Percentiles rank a stretch among this genome's conserved stretches.
Conservation (phyloP, 1,140 invertebrate genomes). For the Berghia stephanieae region DNA sequence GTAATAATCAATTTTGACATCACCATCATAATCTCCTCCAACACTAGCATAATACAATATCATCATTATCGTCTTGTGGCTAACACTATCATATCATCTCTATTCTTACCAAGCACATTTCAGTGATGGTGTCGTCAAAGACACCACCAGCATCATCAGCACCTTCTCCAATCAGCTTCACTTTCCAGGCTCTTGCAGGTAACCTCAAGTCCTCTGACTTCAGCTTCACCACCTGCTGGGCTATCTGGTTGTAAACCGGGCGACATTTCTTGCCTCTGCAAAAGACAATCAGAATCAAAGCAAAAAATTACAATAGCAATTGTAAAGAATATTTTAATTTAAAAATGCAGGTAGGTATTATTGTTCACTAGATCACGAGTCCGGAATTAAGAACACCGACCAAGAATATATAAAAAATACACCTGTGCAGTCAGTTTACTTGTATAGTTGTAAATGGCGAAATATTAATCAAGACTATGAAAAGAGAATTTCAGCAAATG, state of each 20-base stretch:
- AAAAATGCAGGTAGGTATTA: no score
- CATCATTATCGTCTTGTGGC: no score
- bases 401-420: no score
- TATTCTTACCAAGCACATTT: constrained; percentile 71
- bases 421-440: no score
- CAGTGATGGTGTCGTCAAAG: constrained; percentile 79
- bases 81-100: not conserved
- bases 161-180: constrained; percentile 72
- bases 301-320: no score
- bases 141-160: constrained; percentile 78
- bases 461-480: no score
- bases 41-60: not conserved
- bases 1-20: not conserved
- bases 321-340: no score
- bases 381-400: no score
- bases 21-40: not conserved
- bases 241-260: constrained; percentile 75
- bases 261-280: constrained; percentile 69
- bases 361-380: no score
- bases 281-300: no score
- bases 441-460: no score
- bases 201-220: constrained; percentile 72
- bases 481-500: no score
- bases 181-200: constrained; percentile 77
- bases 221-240: constrained; percentile 74